Conservation (phyloP, 1,140 invertebrate genomes). For the Anagrus nilaparvatae region DNA sequence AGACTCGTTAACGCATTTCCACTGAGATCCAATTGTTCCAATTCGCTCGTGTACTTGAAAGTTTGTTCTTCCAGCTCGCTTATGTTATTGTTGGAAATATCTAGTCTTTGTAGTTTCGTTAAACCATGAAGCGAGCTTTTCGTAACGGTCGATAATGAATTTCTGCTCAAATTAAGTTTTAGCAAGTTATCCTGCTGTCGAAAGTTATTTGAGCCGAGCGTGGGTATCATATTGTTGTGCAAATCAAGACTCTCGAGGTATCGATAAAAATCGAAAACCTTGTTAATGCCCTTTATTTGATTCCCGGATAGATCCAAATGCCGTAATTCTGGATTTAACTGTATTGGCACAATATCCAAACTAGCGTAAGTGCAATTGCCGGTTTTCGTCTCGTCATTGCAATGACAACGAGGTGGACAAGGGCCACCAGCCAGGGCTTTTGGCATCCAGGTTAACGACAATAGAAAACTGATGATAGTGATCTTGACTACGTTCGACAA, state of each 20-base stretch:
- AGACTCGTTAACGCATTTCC: constrained; percentile 65
- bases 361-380: constrained; percentile 63
- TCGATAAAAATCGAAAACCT: constrained; percentile 68
- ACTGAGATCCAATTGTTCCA: constrained; percentile 64
- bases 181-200: constrained; percentile 59
- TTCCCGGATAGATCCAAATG: constrained; percentile 69
- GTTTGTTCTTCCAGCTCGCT: constrained; percentile 56
- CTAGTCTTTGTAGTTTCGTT: constrained; percentile 52
- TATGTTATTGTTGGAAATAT: constrained; percentile 70
- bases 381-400: constrained; percentile 65
- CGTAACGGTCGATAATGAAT: constrained; percentile 55
- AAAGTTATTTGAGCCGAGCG: constrained; percentile 69
- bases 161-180: constrained; percentile 65
- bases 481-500: too few relatives aligned
- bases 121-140: constrained; percentile 70
- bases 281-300: constrained; percentile 58
- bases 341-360: constrained; percentile 75
- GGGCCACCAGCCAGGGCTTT: too few relatives aligned
- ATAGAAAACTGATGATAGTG: too few relatives aligned
- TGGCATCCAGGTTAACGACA: too few relatives aligned
- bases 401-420: constrained; percentile 69
- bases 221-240: constrained; percentile 68
- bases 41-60: constrained; percentile 58
- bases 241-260: constrained; percentile 67
- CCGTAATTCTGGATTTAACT: constrained; percentile 72